A percentile compares a stretch with the other conserved stretches of the same genome.
Conservation (phyloP, 2,888 invertebrate species). For the Acleris sparsana region DNA sequence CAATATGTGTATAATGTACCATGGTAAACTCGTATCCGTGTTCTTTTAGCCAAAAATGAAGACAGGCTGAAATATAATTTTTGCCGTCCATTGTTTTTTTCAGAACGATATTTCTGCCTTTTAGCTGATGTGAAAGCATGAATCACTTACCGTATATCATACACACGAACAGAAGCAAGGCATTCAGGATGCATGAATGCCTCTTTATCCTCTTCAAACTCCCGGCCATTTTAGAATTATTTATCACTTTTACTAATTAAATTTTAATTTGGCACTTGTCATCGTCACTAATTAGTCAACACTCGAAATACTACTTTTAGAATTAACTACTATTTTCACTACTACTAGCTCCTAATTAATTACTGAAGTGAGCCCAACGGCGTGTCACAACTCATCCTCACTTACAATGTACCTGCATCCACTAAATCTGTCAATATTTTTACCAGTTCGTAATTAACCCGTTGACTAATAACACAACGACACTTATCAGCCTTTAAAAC, state of each 20-base stretch:
- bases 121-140: background rate
- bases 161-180: constrained; percentile 68
- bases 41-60: background rate
- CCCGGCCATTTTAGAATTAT: constrained; percentile 64
- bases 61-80: background rate
- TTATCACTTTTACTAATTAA: constrained; percentile 39
- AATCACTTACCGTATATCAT: constrained; percentile 76
- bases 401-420: constrained; percentile 57
- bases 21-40: no score
- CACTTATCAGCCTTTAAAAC: constrained; percentile 63
- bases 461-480: constrained; percentile 76
- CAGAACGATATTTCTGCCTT: background rate
- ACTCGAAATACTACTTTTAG: constrained; percentile 50
- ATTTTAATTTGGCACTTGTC: constrained; percentile 71
- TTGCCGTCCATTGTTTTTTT: background rate
- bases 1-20: no score
- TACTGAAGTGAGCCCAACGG: constrained; percentile 49
- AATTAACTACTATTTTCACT: constrained; percentile 37
- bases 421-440: constrained; percentile 74
- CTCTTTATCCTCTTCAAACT: constrained; percentile 66
- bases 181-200: constrained; percentile 74
- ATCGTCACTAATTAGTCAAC: constrained; percentile 60
- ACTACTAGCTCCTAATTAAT: constrained; percentile 48
- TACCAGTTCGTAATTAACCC: constrained; percentile 68
- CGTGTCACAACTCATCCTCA: constrained; percentile 61